These are phyloP conservation scores for Dorcus hopei DNA, from an alignment of 2,888 invertebrate genomes.

Conservation along the genomic window DNA sequence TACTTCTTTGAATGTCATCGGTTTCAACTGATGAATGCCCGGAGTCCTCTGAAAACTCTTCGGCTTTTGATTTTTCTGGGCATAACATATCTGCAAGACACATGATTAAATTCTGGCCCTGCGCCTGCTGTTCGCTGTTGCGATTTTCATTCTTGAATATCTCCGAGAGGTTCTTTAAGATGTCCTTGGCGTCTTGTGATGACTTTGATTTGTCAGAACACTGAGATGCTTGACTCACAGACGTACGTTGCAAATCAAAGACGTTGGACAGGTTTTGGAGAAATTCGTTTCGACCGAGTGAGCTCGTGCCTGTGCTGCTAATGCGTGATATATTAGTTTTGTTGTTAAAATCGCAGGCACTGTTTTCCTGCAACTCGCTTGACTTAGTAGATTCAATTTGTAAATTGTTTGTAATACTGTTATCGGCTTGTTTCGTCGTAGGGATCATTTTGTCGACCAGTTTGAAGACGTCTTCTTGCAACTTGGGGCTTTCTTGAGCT, in stretches of 20 bases:
- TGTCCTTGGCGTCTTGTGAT: constrained; percentile 22
- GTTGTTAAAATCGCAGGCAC: too few relatives aligned
- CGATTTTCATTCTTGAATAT: constrained; percentile 22
- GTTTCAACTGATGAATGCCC: constrained; percentile 24
- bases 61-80: constrained; percentile 4
- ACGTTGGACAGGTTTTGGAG: constrained; percentile 16
- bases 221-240: constrained; percentile 7
- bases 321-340: constrained; percentile 3
- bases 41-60: constrained; percentile 20
- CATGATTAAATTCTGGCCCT: constrained; percentile 24
- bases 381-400: background rate
- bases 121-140: constrained; percentile 18
- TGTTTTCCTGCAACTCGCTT: too few relatives aligned
- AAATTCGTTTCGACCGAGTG: constrained; percentile 5
- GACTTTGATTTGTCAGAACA: constrained; percentile 14
- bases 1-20: constrained; percentile 6
- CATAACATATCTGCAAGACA: constrained; percentile 26
- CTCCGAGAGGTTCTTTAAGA: constrained; percentile 24
- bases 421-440: constrained; percentile 1
- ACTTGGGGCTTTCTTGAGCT: background rate
- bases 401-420: background rate
- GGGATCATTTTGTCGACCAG: constrained; percentile 23
- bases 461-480: constrained; percentile 20
- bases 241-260: constrained; percentile 4
- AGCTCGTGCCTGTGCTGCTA: constrained; percentile 1